Evolutionary conservation across 1,140 invertebrate genomes (phyloP).

Genomic region (Octopus bimaculoides): DNA sequence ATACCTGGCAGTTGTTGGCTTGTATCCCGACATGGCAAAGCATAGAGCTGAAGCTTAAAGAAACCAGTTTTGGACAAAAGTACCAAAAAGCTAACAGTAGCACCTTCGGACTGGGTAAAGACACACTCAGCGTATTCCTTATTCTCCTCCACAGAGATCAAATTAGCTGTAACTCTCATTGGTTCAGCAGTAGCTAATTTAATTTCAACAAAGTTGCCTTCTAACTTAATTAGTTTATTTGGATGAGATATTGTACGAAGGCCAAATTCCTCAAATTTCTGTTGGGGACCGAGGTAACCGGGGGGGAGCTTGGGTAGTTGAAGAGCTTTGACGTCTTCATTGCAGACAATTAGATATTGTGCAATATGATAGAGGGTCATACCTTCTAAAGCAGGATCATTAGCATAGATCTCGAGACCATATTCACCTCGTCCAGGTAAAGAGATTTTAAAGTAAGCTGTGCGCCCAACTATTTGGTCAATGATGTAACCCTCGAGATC

Average conservation of each 20-base stretch:
- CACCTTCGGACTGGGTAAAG: constrained; percentile 49
- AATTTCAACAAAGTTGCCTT: constrained; percentile 46
- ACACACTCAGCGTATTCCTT: constrained; percentile 49
- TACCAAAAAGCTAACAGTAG: constrained; percentile 43
- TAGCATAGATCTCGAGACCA: constrained; percentile 57
- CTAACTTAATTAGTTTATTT: constrained; percentile 52
- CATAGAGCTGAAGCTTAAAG: constrained; percentile 57
- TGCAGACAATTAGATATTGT: constrained; percentile 53
- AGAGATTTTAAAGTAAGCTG: constrained; percentile 54
- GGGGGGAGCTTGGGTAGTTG: constrained; percentile 52
- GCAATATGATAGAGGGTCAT: constrained; percentile 53
- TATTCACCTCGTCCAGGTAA: constrained; percentile 53
- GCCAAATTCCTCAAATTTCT: constrained; percentile 50
- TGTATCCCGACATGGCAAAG: constrained; percentile 46
- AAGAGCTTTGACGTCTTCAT: constrained; percentile 47
- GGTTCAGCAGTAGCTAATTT: constrained; percentile 36
- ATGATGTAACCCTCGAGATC: constrained; percentile 53
- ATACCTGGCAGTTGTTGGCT: constrained; percentile 54
- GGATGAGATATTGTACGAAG: constrained; percentile 46
- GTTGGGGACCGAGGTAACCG: constrained; percentile 54
- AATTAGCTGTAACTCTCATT: constrained; percentile 53
- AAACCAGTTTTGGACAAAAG: constrained; percentile 46
- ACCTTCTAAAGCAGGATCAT: constrained; percentile 53
- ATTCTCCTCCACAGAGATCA: constrained; percentile 47
- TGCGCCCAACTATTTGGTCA: constrained; percentile 50